phyloP scores from a whole-genome alignment of 53 echinoderm and acorn worm genomes.

The Apostichopus leukothele region DNA sequence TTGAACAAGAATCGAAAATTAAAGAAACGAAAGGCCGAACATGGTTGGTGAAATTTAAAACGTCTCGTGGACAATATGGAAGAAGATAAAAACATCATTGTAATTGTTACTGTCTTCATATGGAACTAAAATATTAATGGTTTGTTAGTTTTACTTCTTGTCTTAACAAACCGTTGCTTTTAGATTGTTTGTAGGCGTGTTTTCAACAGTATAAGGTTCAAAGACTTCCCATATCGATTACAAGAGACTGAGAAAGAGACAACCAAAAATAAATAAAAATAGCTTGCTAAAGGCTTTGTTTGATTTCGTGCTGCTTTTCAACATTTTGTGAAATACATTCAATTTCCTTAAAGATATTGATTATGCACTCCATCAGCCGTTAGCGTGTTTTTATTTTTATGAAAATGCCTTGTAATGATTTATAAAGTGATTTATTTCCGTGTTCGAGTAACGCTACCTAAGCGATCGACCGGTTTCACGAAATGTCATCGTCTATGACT shows the following conservation, averaged over 20 bases:
- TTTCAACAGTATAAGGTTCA: too few species aligned
- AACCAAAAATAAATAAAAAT: too few species aligned
- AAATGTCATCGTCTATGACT: background rate
- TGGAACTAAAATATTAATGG: background rate
- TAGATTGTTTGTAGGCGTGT: too few species aligned
- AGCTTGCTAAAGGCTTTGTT: background rate
- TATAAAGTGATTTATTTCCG: background rate
- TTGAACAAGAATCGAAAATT: too few species aligned
- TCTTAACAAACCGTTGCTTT: too few species aligned
- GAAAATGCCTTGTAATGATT: background rate
- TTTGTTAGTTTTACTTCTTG: too few species aligned
- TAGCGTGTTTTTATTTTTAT: background rate
- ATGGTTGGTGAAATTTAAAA: too few species aligned
- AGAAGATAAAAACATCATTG: too few species aligned
- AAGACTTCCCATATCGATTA: background rate
- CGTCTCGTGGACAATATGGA: too few species aligned
- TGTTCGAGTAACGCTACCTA: background rate
- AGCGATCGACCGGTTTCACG: background rate
- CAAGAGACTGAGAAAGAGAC: background rate
- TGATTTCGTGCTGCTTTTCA: background rate
- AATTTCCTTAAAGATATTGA: background rate
- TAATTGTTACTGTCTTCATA: background rate
- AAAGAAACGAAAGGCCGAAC: too few species aligned
- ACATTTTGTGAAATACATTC: background rate
- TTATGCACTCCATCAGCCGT: background rate